Percentiles rank a stretch among this genome's conserved stretches.
These are phyloP conservation scores for Drosophila oshimai DNA, from an alignment of 1,140 invertebrate genomes.

Conservation along the genomic window DNA sequence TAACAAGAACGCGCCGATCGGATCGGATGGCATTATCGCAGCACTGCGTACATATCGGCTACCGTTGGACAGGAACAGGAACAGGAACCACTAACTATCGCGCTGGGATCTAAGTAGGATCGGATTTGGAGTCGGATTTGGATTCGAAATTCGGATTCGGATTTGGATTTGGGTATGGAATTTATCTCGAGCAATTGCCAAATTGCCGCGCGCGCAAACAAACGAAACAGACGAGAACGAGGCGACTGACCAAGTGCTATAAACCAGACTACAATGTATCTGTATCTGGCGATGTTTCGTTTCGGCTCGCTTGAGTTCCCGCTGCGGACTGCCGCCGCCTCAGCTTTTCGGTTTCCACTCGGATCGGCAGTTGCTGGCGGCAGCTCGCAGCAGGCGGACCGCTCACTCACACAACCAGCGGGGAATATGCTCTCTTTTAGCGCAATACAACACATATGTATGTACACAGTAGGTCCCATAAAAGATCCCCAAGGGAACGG, in stretches of 20 bases:
- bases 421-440: too few relatives aligned
- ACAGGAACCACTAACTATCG: background rate
- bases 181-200: slow-evolving; percentile 9
- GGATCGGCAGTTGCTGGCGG: slow-evolving; percentile 11
- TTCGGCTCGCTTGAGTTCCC: slow-evolving; percentile 50
- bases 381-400: background rate
- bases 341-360: too few relatives aligned
- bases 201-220: slow-evolving; percentile 15
- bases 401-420: background rate
- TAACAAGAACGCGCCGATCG: slow-evolving; percentile 16
- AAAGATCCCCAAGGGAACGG: too few relatives aligned
- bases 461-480: too few relatives aligned
- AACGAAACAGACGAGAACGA: slow-evolving; percentile 21
- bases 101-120: background rate
- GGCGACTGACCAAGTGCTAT: slow-evolving; percentile 21
- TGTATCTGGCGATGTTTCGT: slow-evolving; percentile 30
- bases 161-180: background rate
- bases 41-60: background rate
- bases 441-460: too few relatives aligned
- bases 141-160: background rate
- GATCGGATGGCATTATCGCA: slow-evolving; percentile 8
- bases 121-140: background rate
- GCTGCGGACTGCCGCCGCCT: slow-evolving; percentile 35
- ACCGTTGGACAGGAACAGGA: background rate
- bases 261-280: slow-evolving; percentile 5